Evolutionary conservation across 2,797 vertebrate species (phyloP).

Genomic region (Cynodonichthys magdalenae): DNA sequence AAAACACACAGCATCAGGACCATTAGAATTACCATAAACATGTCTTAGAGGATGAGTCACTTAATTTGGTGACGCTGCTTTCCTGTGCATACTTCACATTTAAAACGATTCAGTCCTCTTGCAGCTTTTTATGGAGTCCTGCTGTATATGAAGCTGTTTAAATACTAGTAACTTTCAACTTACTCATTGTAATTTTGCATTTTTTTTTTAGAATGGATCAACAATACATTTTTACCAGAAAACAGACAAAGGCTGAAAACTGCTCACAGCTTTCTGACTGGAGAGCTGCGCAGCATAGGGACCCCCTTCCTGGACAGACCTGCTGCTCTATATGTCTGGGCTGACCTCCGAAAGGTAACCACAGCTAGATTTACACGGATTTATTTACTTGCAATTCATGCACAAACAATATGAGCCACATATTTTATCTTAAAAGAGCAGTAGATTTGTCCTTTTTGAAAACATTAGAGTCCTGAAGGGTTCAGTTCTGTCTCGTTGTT

Average conservation of each 20-base stretch:
- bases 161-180: conserved; percentile 25
- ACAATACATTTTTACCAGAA: conserved; percentile 86
- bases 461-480: not conserved
- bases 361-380: not conserved
- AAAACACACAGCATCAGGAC: not conserved
- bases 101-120: not conserved
- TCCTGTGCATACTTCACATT: accelerated
- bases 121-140: not conserved
- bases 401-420: not conserved
- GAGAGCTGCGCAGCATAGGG: conserved; percentile 84
- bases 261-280: conserved; percentile 84
- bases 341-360: conserved; percentile 91
- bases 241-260: conserved; percentile 87
- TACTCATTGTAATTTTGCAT: conserved; percentile 16
- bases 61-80: not conserved
- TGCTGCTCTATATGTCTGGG: conserved; percentile 91
- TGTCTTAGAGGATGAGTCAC: not conserved
- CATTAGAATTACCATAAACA: no score
- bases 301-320: conserved; percentile 87
- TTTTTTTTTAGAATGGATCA: conserved; percentile 89
- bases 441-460: not conserved
- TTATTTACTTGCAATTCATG: no score
- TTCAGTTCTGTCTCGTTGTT: conserved; percentile 9
- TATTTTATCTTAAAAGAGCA: not conserved
- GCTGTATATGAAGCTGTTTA: not conserved